Evolutionary conservation across 2,888 invertebrate species (phyloP).

Genomic region (Amitus sp.): DNA sequence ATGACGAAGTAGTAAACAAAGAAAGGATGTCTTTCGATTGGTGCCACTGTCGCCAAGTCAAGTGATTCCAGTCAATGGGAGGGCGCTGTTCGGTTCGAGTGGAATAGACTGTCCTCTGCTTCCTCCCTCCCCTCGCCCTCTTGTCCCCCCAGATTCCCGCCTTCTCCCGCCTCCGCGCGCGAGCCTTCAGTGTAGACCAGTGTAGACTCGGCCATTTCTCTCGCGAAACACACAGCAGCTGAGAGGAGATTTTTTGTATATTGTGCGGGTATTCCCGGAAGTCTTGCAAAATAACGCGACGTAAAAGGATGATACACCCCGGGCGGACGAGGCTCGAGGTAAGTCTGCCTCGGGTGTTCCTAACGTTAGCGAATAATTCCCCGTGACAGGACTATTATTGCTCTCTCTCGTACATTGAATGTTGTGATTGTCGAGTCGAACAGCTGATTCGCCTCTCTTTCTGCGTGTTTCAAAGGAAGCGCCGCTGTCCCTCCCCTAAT

Average conservation of each 20-base stretch:
- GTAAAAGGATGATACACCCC: conserved; percentile 66
- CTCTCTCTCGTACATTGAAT: conserved; percentile 55
- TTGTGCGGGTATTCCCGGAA: conserved; percentile 59
- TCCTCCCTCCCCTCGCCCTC: conserved; percentile 25
- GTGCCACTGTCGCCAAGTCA: conserved; percentile 60
- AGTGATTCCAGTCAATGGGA: conserved; percentile 43
- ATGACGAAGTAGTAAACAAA: conserved; percentile 57
- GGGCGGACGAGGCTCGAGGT: conserved; percentile 66
- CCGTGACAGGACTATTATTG: conserved; percentile 15
- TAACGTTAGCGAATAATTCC: conserved; percentile 10
- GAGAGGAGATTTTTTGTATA: conserved; percentile 46
- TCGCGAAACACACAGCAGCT: conserved; percentile 53
- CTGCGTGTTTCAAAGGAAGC: not conserved
- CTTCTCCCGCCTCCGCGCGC: not conserved
- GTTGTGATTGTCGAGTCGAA: conserved; percentile 62
- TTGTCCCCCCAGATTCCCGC: conserved; percentile 35
- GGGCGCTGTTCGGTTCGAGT: conserved; percentile 19
- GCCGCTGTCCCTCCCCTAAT: too few relatives aligned
- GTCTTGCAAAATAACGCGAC: conserved; percentile 64
- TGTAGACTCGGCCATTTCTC: conserved; percentile 65
- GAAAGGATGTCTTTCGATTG: conserved; percentile 47
- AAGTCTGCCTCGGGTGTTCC: conserved; percentile 45
- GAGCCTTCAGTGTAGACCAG: conserved; percentile 45
- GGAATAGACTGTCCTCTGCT: conserved; percentile 35
- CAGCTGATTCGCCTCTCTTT: conserved; percentile 58